Percentiles rank a stretch among this genome's conserved stretches.
Evolutionary conservation across 2,888 invertebrate genomes (phyloP).

Genomic region (Cistogaster globosa): DNA sequence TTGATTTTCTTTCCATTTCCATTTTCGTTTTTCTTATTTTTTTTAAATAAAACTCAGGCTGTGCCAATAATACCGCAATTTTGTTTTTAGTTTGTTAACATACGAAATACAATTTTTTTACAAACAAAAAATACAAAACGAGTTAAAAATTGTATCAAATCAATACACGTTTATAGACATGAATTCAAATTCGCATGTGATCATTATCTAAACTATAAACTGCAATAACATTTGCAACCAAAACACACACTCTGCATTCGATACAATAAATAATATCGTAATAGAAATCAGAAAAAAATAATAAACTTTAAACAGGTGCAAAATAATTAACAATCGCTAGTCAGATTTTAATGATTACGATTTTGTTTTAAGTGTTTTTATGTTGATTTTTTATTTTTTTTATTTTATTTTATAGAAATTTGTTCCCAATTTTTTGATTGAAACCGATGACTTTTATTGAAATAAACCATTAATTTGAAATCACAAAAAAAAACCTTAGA

Average conservation of each 20-base stretch:
- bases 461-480: slow-evolving; percentile 59
- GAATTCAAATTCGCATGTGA: slow-evolving; percentile 60
- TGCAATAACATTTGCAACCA: slow-evolving; percentile 29
- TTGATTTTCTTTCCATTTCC: no score
- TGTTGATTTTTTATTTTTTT: background rate
- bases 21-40: no score
- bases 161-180: slow-evolving; percentile 54
- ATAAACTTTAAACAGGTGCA: slow-evolving; percentile 65
- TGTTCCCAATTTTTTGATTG: slow-evolving; percentile 23
- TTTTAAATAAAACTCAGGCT: background rate
- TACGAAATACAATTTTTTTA: background rate
- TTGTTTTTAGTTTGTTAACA: background rate
- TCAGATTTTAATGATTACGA: slow-evolving; percentile 69
- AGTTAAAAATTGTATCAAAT: slow-evolving; percentile 39
- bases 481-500: slow-evolving; percentile 35
- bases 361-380: slow-evolving; percentile 4
- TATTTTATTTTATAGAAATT: slow-evolving; percentile 13
- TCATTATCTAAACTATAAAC: slow-evolving; percentile 56
- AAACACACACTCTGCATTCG: slow-evolving; percentile 5
- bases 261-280: slow-evolving; percentile 49
- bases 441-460: slow-evolving; percentile 39
- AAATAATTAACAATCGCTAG: slow-evolving; percentile 70
- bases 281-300: slow-evolving; percentile 20
- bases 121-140: background rate
- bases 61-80: background rate